Percentiles rank a stretch among this genome's conserved stretches.
phyloP scores from a whole-genome alignment of 1,140 invertebrate genomes.

The Solenopsis fugax region DNA sequence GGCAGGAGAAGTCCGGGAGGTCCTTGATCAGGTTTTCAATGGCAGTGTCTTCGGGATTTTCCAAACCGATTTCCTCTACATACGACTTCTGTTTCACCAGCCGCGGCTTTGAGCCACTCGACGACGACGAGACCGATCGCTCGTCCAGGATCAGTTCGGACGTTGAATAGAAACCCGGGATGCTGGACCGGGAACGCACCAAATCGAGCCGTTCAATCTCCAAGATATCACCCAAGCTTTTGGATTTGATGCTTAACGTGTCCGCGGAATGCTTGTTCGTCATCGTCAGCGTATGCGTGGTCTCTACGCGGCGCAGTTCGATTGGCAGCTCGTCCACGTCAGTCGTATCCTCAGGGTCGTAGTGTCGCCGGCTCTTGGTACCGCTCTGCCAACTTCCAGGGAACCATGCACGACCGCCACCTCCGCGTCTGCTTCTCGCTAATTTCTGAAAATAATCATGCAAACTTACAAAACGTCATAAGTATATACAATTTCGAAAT shows the following conservation, averaged over 20 bases:
- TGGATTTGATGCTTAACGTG: conserved; percentile 90
- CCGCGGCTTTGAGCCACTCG: conserved; percentile 80
- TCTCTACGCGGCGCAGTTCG: conserved; percentile 94
- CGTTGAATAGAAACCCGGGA: conserved; percentile 88
- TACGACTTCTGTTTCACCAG: conserved; percentile 84
- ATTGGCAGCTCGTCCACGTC: conserved; percentile 94
- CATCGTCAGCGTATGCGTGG: conserved; percentile 87
- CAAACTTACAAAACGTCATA: background rate
- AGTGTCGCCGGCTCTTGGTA: conserved; percentile 85
- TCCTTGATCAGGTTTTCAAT: conserved; percentile 80
- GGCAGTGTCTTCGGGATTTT: conserved; percentile 83
- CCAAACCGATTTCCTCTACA: conserved; percentile 79
- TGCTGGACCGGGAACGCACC: conserved; percentile 91
- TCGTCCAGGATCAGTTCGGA: conserved; percentile 81
- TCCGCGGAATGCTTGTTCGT: conserved; percentile 84
- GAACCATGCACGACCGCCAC: conserved; percentile 90
- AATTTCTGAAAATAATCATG: conserved; percentile 88
- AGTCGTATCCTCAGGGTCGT: conserved; percentile 88
- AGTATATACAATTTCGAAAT: background rate
- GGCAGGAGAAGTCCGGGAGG: conserved; percentile 76
- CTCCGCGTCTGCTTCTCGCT: conserved; percentile 90
- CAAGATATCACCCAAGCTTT: conserved; percentile 93
- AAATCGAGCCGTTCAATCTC: conserved; percentile 90
- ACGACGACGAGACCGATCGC: conserved; percentile 75
- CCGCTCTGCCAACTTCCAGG: conserved; percentile 91